Evolutionary conservation across 2,888 invertebrate genomes (phyloP).

Genomic region (Archaeoteleia sp.): DNA sequence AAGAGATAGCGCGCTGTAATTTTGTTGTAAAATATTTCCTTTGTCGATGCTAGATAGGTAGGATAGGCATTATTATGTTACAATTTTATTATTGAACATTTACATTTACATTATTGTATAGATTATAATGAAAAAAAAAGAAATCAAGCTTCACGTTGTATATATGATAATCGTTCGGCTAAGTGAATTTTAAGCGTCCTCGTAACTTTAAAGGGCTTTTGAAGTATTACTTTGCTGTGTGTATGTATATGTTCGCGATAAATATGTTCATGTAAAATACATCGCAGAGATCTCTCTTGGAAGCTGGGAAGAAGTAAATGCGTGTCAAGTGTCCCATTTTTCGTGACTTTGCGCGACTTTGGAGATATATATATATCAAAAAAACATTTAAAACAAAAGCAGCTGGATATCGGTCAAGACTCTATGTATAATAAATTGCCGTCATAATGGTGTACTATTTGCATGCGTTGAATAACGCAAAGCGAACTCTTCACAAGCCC

Average conservation of each 20-base stretch:
- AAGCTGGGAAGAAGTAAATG: constrained; percentile 7
- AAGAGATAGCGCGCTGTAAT: constrained; percentile 62
- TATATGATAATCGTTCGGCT: constrained; percentile 66
- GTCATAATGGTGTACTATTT: neutral
- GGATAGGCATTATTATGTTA: constrained; percentile 72
- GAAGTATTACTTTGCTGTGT: constrained; percentile 59
- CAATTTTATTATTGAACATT: constrained; percentile 72
- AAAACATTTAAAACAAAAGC: neutral
- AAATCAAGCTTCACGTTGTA: constrained; percentile 69
- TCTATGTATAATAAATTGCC: neutral
- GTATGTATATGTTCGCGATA: constrained; percentile 42
- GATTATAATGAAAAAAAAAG: constrained; percentile 60
- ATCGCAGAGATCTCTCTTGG: neutral
- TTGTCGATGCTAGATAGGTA: constrained; percentile 69
- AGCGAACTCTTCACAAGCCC: constrained; percentile 61
- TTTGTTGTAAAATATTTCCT: constrained; percentile 74
- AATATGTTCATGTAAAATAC: neutral
- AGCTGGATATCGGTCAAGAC: neutral
- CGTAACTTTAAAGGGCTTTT: constrained; percentile 69
- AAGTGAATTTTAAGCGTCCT: constrained; percentile 67
- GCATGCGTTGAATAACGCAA: neutral
- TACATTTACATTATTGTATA: constrained; percentile 73
- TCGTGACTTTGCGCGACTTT: constrained; percentile 3
- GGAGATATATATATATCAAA: constrained; percentile 3
- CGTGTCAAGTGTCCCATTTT: constrained; percentile 2